phyloP scores from a whole-genome alignment of 2,113 vertebrate species.

The Herpetotheres cachinnans region DNA sequence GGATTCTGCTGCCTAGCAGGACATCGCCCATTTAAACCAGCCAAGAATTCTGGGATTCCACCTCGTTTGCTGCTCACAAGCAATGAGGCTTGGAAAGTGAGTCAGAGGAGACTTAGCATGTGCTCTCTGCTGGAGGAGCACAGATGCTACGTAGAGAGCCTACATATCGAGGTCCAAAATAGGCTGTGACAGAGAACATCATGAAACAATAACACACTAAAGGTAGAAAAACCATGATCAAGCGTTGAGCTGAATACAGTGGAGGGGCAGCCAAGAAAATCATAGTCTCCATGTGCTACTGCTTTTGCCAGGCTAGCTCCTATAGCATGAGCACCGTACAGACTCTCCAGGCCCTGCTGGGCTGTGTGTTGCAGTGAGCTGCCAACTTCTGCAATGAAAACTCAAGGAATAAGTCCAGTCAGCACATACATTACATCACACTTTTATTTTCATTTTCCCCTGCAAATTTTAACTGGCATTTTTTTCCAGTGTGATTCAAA shows the following conservation, averaged over 20 bases:
- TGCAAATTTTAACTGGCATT: neutral
- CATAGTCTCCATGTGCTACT: neutral
- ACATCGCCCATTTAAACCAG: neutral
- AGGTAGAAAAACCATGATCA: neutral
- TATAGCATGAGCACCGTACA: neutral
- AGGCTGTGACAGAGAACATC: neutral
- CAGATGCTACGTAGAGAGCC: neutral
- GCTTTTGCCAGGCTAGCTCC: neutral
- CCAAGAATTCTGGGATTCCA: neutral
- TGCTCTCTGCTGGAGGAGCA: neutral
- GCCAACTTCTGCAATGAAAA: neutral
- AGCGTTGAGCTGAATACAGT: neutral
- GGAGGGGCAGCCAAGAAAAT: neutral
- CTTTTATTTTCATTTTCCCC: neutral
- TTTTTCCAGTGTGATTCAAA: neutral
- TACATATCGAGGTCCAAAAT: accelerated
- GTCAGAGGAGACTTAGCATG: neutral
- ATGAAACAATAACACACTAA: neutral
- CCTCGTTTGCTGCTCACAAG: neutral
- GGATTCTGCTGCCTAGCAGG: neutral
- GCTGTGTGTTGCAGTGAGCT: neutral
- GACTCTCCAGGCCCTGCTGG: neutral
- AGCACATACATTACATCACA: neutral
- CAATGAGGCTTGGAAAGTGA: neutral
- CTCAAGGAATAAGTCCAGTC: neutral